Conservation (phyloP, 2,113 vertebrate species). For the Pteruthius melanotis region DNA sequence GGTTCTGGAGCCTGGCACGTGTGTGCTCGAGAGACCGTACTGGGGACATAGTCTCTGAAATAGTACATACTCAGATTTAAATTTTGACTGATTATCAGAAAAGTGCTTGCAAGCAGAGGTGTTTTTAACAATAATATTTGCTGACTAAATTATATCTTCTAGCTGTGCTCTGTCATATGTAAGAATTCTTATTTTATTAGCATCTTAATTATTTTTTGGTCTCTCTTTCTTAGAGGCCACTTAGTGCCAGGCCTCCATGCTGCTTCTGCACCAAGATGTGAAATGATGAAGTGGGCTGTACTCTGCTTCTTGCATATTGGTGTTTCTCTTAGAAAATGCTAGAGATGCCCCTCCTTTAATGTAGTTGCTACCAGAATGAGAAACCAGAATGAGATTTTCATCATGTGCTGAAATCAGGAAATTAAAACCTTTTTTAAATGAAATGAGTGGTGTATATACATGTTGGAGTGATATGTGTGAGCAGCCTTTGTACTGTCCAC, state of each 20-base stretch:
- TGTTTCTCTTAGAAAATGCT: neutral
- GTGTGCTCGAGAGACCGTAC: rapidly evolving
- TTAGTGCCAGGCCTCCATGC: neutral
- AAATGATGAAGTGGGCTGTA: neutral
- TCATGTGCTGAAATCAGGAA: neutral
- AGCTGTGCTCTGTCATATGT: neutral
- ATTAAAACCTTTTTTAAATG: neutral
- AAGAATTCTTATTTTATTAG: neutral
- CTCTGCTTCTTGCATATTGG: neutral
- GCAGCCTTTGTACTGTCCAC: neutral
- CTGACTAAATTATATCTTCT: neutral
- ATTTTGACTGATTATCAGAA: neutral
- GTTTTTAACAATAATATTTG: neutral
- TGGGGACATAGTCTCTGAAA: neutral
- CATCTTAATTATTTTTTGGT: neutral
- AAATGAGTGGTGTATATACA: rapidly evolving
- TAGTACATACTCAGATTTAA: neutral
- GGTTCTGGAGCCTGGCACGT: neutral
- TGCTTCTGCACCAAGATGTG: neutral
- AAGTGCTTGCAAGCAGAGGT: neutral
- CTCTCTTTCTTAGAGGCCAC: neutral
- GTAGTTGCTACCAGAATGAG: neutral
- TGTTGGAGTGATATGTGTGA: rapidly evolving
- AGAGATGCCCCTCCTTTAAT: neutral
- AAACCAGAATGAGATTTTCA: neutral